Percentiles rank a stretch among this genome's conserved stretches.
phyloP scores from a whole-genome alignment of 2,797 vertebrate genomes.

The Halcyon leucocephala region DNA sequence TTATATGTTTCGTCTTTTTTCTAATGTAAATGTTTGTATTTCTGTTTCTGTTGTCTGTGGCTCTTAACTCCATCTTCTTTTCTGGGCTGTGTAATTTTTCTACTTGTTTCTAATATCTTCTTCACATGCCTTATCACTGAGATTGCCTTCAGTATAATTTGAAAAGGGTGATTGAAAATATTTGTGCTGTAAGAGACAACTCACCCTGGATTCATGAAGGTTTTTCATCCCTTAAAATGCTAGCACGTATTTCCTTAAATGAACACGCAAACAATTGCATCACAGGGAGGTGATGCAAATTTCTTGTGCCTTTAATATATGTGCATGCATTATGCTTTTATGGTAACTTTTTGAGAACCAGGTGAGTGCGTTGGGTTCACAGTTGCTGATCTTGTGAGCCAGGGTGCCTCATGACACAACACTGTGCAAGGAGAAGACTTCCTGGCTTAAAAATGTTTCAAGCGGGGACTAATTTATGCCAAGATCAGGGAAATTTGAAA shows the following conservation, averaged over 20 bases:
- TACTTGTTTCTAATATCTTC: not conserved
- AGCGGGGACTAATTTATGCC: not conserved
- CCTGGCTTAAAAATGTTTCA: not conserved
- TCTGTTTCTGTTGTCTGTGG: slow-evolving; percentile 58
- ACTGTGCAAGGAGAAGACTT: not conserved
- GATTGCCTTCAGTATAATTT: not conserved
- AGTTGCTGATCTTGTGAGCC: not conserved
- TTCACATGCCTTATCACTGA: not conserved
- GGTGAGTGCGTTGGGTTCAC: fast-evolving
- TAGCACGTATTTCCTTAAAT: not conserved
- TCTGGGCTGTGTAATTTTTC: not conserved
- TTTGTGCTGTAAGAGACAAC: not conserved
- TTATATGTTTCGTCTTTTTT: slow-evolving; percentile 80
- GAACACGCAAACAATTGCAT: not conserved
- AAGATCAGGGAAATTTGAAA: not conserved
- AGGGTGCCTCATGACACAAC: not conserved
- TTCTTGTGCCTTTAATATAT: not conserved
- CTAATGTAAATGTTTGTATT: slow-evolving; percentile 78
- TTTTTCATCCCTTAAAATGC: not conserved
- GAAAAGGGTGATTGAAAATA: not conserved
- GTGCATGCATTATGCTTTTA: not conserved
- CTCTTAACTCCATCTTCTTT: slow-evolving; percentile 55
- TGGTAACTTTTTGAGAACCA: not conserved
- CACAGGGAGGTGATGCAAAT: not conserved
- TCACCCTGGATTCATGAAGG: not conserved